Evolutionary conservation across 2,113 vertebrate species (phyloP), one percentile per base, ranked within the genome.

Genomic region (Festucalex cinctus): DNA sequence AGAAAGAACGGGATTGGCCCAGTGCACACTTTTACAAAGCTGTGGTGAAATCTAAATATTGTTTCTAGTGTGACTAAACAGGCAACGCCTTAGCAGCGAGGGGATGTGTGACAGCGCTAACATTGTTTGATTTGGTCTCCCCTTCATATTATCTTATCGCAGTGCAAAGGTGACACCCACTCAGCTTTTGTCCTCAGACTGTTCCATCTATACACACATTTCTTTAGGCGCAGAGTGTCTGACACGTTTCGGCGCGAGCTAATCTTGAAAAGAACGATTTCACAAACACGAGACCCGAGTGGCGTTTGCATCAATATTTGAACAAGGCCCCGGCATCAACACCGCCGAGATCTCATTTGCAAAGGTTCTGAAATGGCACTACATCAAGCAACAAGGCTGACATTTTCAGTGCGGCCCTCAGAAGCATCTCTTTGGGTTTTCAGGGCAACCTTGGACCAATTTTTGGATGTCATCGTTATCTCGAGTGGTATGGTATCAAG

Each of bases 21-120:
- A 62, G 72, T 12, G 35, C 64, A 73, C 70, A 77, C 70, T 81
- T 88, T 87, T 75, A 83, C 77, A 72, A 83, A 80, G 71, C 83
- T 53, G 73, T 73, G 79, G 80, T 63, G 70, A 88, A 86, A 89
- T 86, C 80, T 82, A 88, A 91, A 91, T 89, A 88, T 90, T 91
- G 82, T 86, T 80, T 82, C 79, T 76, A 75, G 84, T 32, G 67
- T 88, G 86, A 87, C 84, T 84, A 83, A 87, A 83, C 71, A 85
- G 84, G 78, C 84, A 85, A 88, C 86, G 85, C 87, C 85, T 88
- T 73, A 73, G 28, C 68, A 68, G 60, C 57, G 57, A 56, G 66
- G 75, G 73, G 77, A 80, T 68, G 76, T 83, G 80, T 44, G 71
- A 82, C 75, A 75, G 69, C 59, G 9, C 68, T 77, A 65, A 71